Evolutionary conservation across 1,140 invertebrate genomes (phyloP), one percentile per base, ranked within the genome.

Genomic region (Tetranychus cinnabarinus): DNA sequence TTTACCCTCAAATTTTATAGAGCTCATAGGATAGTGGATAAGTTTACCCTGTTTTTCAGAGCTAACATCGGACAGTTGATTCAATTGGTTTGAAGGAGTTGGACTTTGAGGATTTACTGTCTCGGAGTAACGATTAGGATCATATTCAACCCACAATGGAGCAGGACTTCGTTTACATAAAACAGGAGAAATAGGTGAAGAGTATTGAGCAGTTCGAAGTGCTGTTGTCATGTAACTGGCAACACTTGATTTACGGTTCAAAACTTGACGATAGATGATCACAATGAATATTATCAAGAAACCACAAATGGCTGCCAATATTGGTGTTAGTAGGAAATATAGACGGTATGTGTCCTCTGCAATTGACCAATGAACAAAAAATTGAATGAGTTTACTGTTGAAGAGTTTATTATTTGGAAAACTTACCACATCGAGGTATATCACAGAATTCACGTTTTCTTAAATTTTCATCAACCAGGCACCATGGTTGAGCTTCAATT

Each of bases 1-100:
- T 72, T 96, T 91, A 72, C 95, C 87, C 39, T 91, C 75, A 68
- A 96, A 92, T 63, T 83, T 77, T 0, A 95, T 83, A 69, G 86
- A 83, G 56, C 78, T 74, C 80, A 89, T 65, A 78, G 82, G 75
- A 66, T 75, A 77, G 69, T 77, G 67, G 36, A 71, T 65, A 3
- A 72, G 72, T 37, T 72, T 63, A 36, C 68, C 56, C 42, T 60
- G 58, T 37, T 65, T 34, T 33, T 60, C 37, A 10, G 50, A 23
- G 35, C 8, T 54, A 56, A n/a, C 13, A 52, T n/a, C n/a, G 12
- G 8, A 8, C n/a, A 8, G 50, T 52, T 52, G 50, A 31, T 52
- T 52, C 13, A n/a, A 23, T 52, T 52, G 50, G 7, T 52, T n/a
- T n/a, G n/a, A 52, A 52, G 31, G 50, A n/a, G 50, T 52, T n/a